Base-by-base conservation (phyloP, 2,888 invertebrate species). In the Ecdyonurus torrentis region DNA sequence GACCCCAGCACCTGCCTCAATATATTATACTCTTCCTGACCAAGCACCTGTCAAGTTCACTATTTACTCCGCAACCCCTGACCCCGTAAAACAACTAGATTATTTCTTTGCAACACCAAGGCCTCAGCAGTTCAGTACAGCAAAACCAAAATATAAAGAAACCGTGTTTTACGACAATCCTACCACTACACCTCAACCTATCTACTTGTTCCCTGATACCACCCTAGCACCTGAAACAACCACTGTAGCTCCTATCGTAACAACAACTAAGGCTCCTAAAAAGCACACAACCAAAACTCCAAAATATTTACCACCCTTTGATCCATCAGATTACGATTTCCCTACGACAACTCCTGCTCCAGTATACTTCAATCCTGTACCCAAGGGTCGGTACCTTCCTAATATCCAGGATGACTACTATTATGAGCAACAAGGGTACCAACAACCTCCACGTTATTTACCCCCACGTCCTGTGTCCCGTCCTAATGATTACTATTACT, bases 271-370 rank as follows among this genome's bases (percentile, higher is more conserved):
- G 15, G 15, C 37, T 37, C 37, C 5, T 5, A 37, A 37, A 37
- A 37, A 10, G 7, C 5, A 37, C 7, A 37, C 37, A 10, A 37
- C 37, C 5, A n/a, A n/a, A n/a, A 37, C 7, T 37, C 37, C 37
- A 37, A 37, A 37, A 15, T 37, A 37, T 15, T 37, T 37, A 37
- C 5, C 37, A 15, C 15, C 37, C 5, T 37, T 37, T 15, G 7
- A 37, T 5, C 37, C 37, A 5, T 37, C 37, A 15, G 7, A 23
- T 61, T 23, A n/a, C 2, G 23, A 52, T 20, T 61, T 23, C 25
- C 5, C 20, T 23, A 52, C 52, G 23, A 25, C 53, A 23, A 61
- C 61, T 55, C 61, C 61, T 1, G 23, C 61, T 23, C 55, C 61
- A 5, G 19, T 60, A 5, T 37, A 60, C 15, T 37, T 10, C 37